phyloP scores from a whole-genome alignment of 2,888 invertebrate genomes.

The Ditula angustiorana region DNA sequence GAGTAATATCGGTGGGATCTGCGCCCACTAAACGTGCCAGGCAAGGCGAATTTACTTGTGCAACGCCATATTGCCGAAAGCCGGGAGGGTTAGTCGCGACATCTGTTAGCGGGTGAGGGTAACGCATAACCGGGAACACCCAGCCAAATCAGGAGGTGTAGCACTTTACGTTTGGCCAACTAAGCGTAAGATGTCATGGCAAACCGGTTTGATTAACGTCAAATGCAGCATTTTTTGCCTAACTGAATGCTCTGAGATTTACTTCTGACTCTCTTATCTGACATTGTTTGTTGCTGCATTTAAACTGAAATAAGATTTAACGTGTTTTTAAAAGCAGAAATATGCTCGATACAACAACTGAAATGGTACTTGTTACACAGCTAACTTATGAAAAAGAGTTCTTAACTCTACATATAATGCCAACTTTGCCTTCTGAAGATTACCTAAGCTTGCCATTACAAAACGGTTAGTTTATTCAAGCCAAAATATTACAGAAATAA shows the following conservation, averaged over 20 bases:
- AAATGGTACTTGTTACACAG: too few species aligned
- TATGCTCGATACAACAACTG: too few species aligned
- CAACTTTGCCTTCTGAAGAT: too few species aligned
- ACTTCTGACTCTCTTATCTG: background rate
- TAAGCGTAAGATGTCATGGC: slow-evolving; percentile 45
- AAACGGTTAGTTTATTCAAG: too few species aligned
- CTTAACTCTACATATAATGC: too few species aligned
- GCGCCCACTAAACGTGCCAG: slow-evolving; percentile 32
- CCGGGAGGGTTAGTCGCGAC: slow-evolving; percentile 42
- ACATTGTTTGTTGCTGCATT: background rate
- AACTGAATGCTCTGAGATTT: background rate
- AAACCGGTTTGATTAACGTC: background rate
- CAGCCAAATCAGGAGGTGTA: slow-evolving; percentile 1
- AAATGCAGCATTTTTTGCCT: background rate
- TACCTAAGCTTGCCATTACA: too few species aligned
- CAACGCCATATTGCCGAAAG: slow-evolving; percentile 51
- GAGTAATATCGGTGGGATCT: slow-evolving; percentile 7
- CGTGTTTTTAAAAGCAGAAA: too few species aligned
- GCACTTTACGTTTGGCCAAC: slow-evolving; percentile 22
- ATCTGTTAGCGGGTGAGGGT: slow-evolving; percentile 46
- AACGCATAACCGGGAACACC: slow-evolving; percentile 22
- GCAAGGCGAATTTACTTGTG: slow-evolving; percentile 28
- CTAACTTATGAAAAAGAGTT: too few species aligned
- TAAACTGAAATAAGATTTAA: too few species aligned
- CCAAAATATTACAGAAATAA: too few species aligned